phyloP scores from a whole-genome alignment of 1,140 invertebrate genomes.

The Temnothorax curvispinosus region DNA sequence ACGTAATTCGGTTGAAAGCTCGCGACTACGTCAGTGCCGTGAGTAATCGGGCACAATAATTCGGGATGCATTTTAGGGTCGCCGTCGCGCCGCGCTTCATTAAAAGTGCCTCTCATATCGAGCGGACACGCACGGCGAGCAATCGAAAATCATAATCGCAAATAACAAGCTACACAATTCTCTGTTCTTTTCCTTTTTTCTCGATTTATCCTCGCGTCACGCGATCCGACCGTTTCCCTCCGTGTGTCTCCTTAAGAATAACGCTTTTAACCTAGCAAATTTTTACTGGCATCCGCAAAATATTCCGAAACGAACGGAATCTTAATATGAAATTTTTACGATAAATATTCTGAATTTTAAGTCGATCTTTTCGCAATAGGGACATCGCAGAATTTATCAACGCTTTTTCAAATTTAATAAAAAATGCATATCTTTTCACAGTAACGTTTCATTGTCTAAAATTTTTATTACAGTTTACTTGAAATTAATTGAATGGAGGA shows the following conservation, averaged over 20 bases:
- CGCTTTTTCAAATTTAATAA: background rate
- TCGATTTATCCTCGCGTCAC: conserved; percentile 24
- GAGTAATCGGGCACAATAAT: conserved; percentile 32
- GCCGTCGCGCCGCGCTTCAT: conserved; percentile 8
- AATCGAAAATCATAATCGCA: conserved; percentile 31
- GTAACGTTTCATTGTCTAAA: background rate
- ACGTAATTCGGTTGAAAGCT: conserved; percentile 53
- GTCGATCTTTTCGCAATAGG: no score
- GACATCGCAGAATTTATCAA: background rate
- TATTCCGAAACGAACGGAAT: background rate
- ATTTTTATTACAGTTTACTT: background rate
- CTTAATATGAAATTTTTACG: background rate
- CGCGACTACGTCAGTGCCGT: conserved; percentile 6
- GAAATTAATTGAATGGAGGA: background rate
- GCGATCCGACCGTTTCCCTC: conserved; percentile 27
- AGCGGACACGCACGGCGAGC: background rate
- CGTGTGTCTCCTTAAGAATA: background rate
- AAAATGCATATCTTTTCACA: background rate
- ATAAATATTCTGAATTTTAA: background rate
- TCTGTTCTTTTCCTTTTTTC: background rate
- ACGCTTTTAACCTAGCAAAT: background rate
- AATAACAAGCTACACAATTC: conserved; percentile 22
- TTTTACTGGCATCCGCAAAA: background rate
- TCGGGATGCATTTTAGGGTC: conserved; percentile 31
- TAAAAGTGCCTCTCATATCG: conserved; percentile 35